Evolutionary conservation across 2,888 invertebrate species (phyloP).

Genomic region (Tenthredo distinguenda): DNA sequence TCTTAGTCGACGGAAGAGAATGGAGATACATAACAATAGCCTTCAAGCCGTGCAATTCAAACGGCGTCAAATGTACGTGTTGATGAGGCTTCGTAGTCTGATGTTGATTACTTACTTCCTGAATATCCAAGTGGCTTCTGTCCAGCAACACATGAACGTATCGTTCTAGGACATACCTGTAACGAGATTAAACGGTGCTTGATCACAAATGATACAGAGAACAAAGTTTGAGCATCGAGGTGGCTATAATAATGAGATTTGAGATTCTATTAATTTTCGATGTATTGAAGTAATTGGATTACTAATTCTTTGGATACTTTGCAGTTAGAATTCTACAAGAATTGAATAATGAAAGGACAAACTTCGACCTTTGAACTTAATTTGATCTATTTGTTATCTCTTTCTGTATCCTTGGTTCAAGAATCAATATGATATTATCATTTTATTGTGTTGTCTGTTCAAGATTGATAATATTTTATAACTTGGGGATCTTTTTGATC

Average conservation of each 20-base stretch:
- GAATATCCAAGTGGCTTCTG: slow-evolving; percentile 85
- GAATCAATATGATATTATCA: not conserved
- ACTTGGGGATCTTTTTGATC: too few species aligned
- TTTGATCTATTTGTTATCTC: not conserved
- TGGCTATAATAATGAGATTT: not conserved
- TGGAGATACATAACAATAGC: slow-evolving; percentile 96
- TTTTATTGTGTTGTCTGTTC: not conserved
- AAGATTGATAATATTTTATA: not conserved
- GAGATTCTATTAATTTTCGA: not conserved
- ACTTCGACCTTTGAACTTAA: not conserved
- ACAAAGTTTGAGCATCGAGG: not conserved
- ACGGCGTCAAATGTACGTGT: slow-evolving; percentile 89
- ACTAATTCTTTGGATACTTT: not conserved
- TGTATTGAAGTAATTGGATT: not conserved
- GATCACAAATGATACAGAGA: slow-evolving; percentile 8
- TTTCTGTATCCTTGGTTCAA: not conserved
- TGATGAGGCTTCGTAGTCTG: slow-evolving; percentile 78
- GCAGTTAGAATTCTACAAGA: not conserved
- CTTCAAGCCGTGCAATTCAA: slow-evolving; percentile 89
- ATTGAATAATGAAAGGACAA: not conserved
- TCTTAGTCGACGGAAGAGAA: slow-evolving; percentile 92
- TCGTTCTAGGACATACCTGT: slow-evolving; percentile 91
- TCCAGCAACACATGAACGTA: slow-evolving; percentile 94
- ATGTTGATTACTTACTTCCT: slow-evolving; percentile 71
- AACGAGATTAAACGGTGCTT: slow-evolving; percentile 31